Percentiles rank a stretch among this genome's conserved stretches.
These are phyloP conservation scores for Callopanchax toddi DNA, from an alignment of 2,113 vertebrate species.

Conservation along the genomic window DNA sequence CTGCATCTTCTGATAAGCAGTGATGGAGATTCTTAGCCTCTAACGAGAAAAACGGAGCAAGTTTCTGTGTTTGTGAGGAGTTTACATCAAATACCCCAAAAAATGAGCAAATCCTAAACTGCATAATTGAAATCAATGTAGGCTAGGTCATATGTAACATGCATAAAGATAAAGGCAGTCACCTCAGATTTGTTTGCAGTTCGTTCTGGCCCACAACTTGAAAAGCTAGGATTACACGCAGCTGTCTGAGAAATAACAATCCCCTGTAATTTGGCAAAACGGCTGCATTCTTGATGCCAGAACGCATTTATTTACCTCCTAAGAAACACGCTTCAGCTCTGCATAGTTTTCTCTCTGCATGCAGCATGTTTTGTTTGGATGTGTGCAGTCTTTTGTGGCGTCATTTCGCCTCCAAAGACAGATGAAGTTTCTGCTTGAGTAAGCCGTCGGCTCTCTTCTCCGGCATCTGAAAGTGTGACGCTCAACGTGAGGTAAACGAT, in stretches of 20 bases:
- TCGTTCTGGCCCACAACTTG: too few relatives aligned
- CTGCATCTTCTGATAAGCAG: slow-evolving; percentile 51
- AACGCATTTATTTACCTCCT: slow-evolving; percentile 54
- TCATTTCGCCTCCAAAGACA: slow-evolving; percentile 34
- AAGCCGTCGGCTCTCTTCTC: slow-evolving; percentile 18
- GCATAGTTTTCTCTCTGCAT: slow-evolving; percentile 15
- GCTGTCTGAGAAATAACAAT: not conserved
- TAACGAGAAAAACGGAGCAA: not conserved
- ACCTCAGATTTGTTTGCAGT: slow-evolving; percentile 5
- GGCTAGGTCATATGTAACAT: not conserved
- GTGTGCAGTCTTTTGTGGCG: not conserved
- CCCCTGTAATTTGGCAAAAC: slow-evolving; percentile 4
- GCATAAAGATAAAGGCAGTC: slow-evolving; percentile 2
- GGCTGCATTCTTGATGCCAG: slow-evolving; percentile 31
- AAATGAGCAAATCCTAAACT: not conserved
- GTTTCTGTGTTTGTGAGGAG: not conserved
- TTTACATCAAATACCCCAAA: too few relatives aligned
- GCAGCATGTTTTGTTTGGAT: slow-evolving; percentile 19
- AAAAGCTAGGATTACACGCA: slow-evolving; percentile 13
- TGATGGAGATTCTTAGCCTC: slow-evolving; percentile 28
- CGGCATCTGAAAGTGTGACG: slow-evolving; percentile 42
- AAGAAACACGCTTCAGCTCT: slow-evolving; percentile 52
- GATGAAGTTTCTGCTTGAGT: slow-evolving; percentile 10
- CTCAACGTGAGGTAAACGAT: slow-evolving; percentile 45
- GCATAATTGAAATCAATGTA: not conserved